Conservation (phyloP, 2,797 vertebrate genomes). For the Chelidonichthys spinosus region DNA sequence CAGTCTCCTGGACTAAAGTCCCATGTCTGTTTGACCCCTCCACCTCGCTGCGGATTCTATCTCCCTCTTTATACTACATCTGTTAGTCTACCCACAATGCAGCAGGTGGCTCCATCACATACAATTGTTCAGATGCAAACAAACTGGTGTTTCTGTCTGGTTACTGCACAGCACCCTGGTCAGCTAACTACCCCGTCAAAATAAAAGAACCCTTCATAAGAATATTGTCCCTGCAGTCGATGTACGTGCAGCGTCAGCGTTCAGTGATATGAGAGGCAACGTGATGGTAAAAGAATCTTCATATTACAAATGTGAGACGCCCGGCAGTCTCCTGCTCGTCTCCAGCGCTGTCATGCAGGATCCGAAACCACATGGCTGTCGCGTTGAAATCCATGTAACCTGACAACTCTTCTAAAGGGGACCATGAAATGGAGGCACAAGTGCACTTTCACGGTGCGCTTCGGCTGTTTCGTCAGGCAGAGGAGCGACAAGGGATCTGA, state of each 20-base stretch:
- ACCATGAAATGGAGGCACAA: conserved; percentile 62
- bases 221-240: not conserved
- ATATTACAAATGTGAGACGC: conserved; percentile 18
- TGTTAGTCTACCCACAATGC: no score
- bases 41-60: no score
- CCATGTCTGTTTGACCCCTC: no score
- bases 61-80: no score
- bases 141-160: not conserved
- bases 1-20: no score
- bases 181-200: not conserved
- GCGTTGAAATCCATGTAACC: conserved; percentile 63
- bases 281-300: conserved; percentile 33
- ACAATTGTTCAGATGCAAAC: not conserved
- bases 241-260: not conserved
- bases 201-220: not conserved
- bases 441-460: conserved; percentile 50
- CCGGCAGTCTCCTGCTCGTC: conserved; percentile 34
- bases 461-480: conserved; percentile 4
- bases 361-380: conserved; percentile 45
- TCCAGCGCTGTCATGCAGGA: conserved; percentile 35
- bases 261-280: not conserved
- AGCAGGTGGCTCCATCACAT: no score
- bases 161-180: not conserved
- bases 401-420: conserved; percentile 63
- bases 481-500: conserved; percentile 26